Evolutionary conservation across 2,888 invertebrate genomes (phyloP), one percentile per base, ranked within the genome.

Genomic region (Merodon equestris): DNA sequence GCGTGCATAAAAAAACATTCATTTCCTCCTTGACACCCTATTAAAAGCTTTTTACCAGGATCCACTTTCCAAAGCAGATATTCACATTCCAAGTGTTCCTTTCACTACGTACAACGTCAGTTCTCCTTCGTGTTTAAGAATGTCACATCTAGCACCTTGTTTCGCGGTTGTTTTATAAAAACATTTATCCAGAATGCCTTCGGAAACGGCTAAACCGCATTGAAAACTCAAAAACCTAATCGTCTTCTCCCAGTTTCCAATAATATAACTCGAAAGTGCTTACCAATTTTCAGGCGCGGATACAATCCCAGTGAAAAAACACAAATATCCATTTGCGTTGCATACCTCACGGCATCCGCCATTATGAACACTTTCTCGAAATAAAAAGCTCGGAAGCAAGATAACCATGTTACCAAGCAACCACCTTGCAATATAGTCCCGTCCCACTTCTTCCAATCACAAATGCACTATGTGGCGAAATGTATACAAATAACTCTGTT

Each of bases 301-400:
- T 27, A n/a, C n/a, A 27, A 27, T 27, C 27, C 7, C 27, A 27
- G 7, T 27, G 3, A 2, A 7, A 27, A 27, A 27, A 2, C 3
- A 27, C 2, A 67, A 50, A 38, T 1, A 1, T 19, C 7, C 1
- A 9, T 47, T 53, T 47, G 10, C 15, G 57, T 68, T 63, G 75
- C 75, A 75, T 70, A 73, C 60, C 63, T 42, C 57, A 17, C 42
- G 75, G 75, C 42, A 42, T 7, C 57, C 53, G 36, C 70, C 70
- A 75, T 75, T 12, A 48, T 74, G 61, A 57, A 63, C 68, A 9
- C 38, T 40, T 2, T 53, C 27, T 17, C 3, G 12, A 7, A 27
- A 7, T 2, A 13, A 19, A 58, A 51, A 63, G 61, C 54, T 60
- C 36, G 13, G 18, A 36, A 64, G 15, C 36, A 27, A 13, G 4